Percentiles rank a stretch among this genome's conserved stretches.
phyloP scores from a whole-genome alignment of 1,140 invertebrate species.

The Drosophila pseudoobscura region DNA sequence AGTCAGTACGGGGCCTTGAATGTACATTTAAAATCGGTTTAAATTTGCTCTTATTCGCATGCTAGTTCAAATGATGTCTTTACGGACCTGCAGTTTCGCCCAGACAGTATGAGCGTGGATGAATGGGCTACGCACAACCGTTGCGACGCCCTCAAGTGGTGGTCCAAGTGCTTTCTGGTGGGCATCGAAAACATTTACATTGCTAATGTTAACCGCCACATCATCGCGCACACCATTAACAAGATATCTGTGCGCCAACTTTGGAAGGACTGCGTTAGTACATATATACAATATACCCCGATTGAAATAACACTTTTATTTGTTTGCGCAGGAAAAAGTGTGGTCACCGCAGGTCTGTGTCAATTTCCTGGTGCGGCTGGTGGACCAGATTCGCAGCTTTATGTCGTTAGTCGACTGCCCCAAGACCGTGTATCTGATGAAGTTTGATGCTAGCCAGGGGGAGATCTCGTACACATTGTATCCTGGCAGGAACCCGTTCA shows the following conservation, averaged over 20 bases:
- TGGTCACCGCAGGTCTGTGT: slow-evolving; percentile 36
- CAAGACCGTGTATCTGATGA: slow-evolving; percentile 40
- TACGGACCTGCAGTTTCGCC: slow-evolving; percentile 44
- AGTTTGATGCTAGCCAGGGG: slow-evolving; percentile 36
- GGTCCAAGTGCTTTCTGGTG: slow-evolving; percentile 45
- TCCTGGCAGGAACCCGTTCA: slow-evolving; percentile 18
- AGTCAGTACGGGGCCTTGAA: neutral
- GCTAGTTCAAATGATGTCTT: slow-evolving; percentile 9
- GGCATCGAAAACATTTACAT: slow-evolving; percentile 43
- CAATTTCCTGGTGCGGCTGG: slow-evolving; percentile 39
- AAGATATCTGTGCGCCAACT: slow-evolving; percentile 16
- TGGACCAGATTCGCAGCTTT: slow-evolving; percentile 15
- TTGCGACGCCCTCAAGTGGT: slow-evolving; percentile 45
- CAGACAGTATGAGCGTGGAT: slow-evolving; percentile 34
- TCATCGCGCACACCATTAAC: slow-evolving; percentile 23
- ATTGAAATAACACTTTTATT: neutral
- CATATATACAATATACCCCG: no score
- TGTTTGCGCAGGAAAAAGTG: slow-evolving; percentile 14
- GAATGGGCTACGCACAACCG: slow-evolving; percentile 49
- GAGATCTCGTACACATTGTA: slow-evolving; percentile 18
- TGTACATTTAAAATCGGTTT: no score
- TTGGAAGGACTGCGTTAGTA: slow-evolving; percentile 23
- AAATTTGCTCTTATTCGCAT: neutral
- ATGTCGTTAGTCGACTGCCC: slow-evolving; percentile 29
- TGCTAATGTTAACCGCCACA: slow-evolving; percentile 32